These are phyloP conservation scores for Myotis pilosus DNA, from an alignment of 2,797 vertebrate species.

Conservation along the genomic window DNA sequence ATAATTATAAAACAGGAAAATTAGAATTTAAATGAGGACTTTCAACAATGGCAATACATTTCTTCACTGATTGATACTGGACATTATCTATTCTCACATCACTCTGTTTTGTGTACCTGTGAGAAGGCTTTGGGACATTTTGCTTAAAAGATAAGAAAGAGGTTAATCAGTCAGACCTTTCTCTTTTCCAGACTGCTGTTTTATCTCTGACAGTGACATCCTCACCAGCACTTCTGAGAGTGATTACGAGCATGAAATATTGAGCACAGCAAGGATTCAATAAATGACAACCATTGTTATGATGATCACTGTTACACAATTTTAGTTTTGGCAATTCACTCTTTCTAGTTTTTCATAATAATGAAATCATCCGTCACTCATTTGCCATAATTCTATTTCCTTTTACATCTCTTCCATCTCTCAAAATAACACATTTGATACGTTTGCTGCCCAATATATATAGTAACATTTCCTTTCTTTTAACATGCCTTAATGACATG, in stretches of 20 bases:
- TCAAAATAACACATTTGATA: neutral
- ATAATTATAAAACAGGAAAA: slow-evolving; percentile 23
- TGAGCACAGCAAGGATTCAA: neutral
- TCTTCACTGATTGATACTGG: neutral
- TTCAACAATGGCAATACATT: neutral
- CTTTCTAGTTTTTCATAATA: slow-evolving; percentile 48
- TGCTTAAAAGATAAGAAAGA: slow-evolving; percentile 53
- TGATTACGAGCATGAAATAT: neutral
- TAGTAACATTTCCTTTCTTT: neutral
- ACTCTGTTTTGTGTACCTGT: neutral
- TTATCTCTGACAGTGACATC: slow-evolving; percentile 42
- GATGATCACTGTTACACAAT: neutral
- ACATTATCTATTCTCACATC: neutral
- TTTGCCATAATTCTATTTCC: neutral
- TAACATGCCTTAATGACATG: neutral
- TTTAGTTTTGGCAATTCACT: slow-evolving; percentile 1
- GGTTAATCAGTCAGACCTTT: slow-evolving; percentile 55
- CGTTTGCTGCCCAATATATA: neutral
- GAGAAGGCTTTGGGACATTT: slow-evolving; percentile 51
- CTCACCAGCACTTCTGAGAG: slow-evolving; percentile 17
- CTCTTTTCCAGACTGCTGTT: neutral
- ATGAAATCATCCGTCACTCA: neutral
- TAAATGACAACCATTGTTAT: slow-evolving; percentile 9
- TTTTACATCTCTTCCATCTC: neutral
- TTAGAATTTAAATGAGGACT: slow-evolving; percentile 41